phyloP scores from a whole-genome alignment of 2,888 invertebrate species.

The Bellardia pandia region DNA sequence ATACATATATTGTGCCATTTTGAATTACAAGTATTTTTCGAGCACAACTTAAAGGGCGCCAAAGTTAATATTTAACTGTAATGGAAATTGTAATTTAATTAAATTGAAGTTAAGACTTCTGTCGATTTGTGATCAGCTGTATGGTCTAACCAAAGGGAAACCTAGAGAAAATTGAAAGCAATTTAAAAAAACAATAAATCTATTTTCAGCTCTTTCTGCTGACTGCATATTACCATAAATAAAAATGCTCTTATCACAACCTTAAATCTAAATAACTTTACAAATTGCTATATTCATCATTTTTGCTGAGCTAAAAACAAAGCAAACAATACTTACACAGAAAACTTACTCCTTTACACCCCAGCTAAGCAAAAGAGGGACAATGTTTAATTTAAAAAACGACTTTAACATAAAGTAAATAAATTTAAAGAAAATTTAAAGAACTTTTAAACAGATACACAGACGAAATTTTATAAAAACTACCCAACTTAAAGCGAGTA shows the following conservation, averaged over 20 bases:
- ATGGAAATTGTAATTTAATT: slow-evolving; percentile 42
- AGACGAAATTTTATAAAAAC: no score
- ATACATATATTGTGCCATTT: background rate
- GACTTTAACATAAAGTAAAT: no score
- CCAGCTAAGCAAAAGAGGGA: no score
- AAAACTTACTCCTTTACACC: background rate
- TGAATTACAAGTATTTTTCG: slow-evolving; percentile 25
- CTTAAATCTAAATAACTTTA: background rate
- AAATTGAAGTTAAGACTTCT: background rate
- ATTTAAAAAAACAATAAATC: no score
- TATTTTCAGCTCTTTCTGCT: no score
- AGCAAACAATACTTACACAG: no score
- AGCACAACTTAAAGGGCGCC: slow-evolving; percentile 8
- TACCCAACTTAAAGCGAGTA: no score
- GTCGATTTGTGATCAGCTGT: background rate
- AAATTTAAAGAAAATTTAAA: no score
- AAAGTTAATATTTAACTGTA: slow-evolving; percentile 25
- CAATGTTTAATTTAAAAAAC: no score
- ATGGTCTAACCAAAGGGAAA: background rate
- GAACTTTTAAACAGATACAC: no score
- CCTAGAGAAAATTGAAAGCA: no score
- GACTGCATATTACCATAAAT: no score
- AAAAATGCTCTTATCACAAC: background rate
- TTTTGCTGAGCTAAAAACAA: background rate
- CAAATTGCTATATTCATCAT: slow-evolving; percentile 52